These are phyloP conservation scores for Dexiosoma caninum DNA, from an alignment of 2,888 invertebrate species.

Conservation along the genomic window DNA sequence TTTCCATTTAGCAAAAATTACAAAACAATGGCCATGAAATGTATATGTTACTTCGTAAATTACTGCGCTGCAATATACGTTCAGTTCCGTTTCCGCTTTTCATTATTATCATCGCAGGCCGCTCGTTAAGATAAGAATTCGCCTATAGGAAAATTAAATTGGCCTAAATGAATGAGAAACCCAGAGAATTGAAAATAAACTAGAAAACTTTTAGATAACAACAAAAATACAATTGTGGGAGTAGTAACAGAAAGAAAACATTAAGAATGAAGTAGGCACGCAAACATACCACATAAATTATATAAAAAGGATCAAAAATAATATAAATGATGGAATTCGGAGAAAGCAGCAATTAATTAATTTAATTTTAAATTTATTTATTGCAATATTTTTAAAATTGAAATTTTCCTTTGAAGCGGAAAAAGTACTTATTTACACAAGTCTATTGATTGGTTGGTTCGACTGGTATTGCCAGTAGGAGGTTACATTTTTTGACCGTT, in stretches of 20 bases:
- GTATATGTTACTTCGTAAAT: constrained; percentile 21
- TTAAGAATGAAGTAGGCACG: neutral
- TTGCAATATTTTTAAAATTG: too few species aligned
- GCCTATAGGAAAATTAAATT: constrained; percentile 15
- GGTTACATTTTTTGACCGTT: too few species aligned
- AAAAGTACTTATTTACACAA: too few species aligned
- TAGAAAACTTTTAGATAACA: constrained; percentile 23
- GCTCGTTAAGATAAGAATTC: constrained; percentile 60
- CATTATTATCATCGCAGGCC: constrained; percentile 46
- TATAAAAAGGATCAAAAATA: too few species aligned
- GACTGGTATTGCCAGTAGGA: too few species aligned
- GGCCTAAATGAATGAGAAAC: neutral
- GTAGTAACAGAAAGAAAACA: neutral
- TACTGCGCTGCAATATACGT: constrained; percentile 33
- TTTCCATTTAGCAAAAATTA: constrained; percentile 33
- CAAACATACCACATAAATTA: too few species aligned
- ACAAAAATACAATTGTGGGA: neutral
- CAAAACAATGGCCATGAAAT: neutral
- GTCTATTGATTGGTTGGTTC: too few species aligned
- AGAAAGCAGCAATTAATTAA: too few species aligned
- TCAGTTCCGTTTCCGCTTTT: constrained; percentile 56
- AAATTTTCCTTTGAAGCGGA: too few species aligned
- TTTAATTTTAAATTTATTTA: too few species aligned
- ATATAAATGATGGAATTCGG: too few species aligned
- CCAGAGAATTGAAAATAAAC: neutral